These are phyloP conservation scores for Contarinia nasturtii DNA, from an alignment of 1,140 invertebrate genomes.

Conservation along the genomic window DNA sequence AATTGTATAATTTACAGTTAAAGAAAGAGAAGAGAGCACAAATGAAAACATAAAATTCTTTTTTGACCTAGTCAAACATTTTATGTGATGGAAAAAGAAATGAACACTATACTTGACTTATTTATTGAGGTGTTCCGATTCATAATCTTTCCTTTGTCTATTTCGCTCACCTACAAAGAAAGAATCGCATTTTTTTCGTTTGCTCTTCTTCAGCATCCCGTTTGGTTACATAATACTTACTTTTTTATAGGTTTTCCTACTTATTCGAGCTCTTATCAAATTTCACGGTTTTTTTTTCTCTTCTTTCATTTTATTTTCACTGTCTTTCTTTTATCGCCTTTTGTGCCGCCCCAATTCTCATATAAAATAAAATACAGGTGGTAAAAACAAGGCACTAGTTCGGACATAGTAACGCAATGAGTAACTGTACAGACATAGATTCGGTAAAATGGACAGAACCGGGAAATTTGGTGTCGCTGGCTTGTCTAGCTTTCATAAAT, in stretches of 20 bases:
- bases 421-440: slow-evolving; percentile 54
- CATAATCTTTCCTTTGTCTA: not conserved
- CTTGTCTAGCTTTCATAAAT: slow-evolving; percentile 61
- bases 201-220: not conserved
- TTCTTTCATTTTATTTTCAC: not conserved
- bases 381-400: slow-evolving; percentile 12
- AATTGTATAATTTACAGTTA: not conserved
- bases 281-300: not conserved
- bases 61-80: too few species aligned
- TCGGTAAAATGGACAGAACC: slow-evolving; percentile 60
- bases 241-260: not conserved
- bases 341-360: too few species aligned
- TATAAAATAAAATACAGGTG: too few species aligned
- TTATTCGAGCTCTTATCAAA: not conserved
- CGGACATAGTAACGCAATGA: slow-evolving; percentile 30
- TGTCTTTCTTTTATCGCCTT: not conserved
- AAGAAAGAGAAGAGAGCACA: not conserved
- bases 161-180: too few species aligned
- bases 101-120: too few species aligned
- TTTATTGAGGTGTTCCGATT: not conserved
- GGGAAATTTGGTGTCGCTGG: slow-evolving; percentile 47
- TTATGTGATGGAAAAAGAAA: not conserved
- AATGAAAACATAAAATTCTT: too few species aligned
- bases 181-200: too few species aligned
- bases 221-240: not conserved